Evolutionary conservation across 1,140 invertebrate genomes (phyloP).

Genomic region (Dendrolimus punctatus): DNA sequence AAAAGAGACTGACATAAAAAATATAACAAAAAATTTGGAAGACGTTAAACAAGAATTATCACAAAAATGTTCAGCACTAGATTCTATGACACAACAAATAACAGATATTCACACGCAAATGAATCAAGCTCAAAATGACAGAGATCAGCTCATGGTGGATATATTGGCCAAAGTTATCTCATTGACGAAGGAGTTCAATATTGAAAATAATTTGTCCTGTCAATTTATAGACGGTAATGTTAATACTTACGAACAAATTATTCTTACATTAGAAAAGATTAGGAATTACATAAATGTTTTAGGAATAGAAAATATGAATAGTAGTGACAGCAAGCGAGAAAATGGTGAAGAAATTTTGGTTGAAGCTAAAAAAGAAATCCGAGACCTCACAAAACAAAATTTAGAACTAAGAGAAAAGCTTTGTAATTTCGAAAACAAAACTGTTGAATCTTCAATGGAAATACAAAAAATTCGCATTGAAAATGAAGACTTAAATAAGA

Average conservation of each 20-base stretch:
- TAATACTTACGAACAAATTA: conserved; percentile 20
- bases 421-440: conserved; percentile 24
- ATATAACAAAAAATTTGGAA: neutral
- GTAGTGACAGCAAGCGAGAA: conserved; percentile 10
- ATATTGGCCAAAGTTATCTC: conserved; percentile 18
- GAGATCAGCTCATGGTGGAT: conserved; percentile 19
- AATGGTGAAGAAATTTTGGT: conserved; percentile 17
- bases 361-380: conserved; percentile 28
- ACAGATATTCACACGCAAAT: conserved; percentile 5
- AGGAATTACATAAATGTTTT: conserved; percentile 19
- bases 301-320: conserved; percentile 12
- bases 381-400: conserved; percentile 32
- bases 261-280: conserved; percentile 31
- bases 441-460: conserved; percentile 19
- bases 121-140: conserved; percentile 12
- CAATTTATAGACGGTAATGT: conserved; percentile 15
- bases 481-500: conserved; percentile 24
- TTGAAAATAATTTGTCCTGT: conserved; percentile 21
- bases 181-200: conserved; percentile 21
- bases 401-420: conserved; percentile 25
- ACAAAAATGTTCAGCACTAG: neutral
- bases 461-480: conserved; percentile 26
- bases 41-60: conserved; percentile 1
- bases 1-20: neutral
- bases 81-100: no score